Evolutionary conservation across 2,113 vertebrate genomes (phyloP).

Genomic region (Phrynocephalus versicolor): DNA sequence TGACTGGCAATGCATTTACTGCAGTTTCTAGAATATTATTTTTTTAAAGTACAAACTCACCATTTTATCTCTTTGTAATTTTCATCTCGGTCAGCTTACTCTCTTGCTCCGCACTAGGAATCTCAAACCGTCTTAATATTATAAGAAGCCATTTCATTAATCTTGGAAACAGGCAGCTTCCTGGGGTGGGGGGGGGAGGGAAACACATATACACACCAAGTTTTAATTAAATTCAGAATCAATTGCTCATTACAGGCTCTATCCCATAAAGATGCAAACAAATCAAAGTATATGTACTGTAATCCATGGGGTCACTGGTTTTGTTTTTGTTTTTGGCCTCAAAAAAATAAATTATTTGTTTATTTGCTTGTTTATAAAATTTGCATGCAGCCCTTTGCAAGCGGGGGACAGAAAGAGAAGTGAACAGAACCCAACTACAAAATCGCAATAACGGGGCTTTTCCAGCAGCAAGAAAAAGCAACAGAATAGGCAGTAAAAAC

Average conservation of each 20-base stretch:
- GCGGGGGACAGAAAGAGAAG: neutral
- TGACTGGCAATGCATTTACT: neutral
- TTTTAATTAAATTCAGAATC: constrained; percentile 30
- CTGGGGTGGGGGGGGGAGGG: neutral
- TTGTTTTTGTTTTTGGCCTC: neutral
- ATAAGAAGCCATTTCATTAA: neutral
- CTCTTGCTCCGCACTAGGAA: neutral
- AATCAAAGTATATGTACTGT: constrained; percentile 13
- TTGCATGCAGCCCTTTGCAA: neutral
- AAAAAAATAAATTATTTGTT: neutral
- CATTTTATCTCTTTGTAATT: constrained; percentile 5
- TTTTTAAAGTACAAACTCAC: constrained; percentile 27
- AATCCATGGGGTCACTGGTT: neutral
- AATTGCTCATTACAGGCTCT: constrained; percentile 23
- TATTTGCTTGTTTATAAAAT: neutral
- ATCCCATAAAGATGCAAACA: constrained; percentile 1
- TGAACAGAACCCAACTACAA: neutral
- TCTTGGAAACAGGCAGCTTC: constrained; percentile 14
- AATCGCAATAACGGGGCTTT: neutral
- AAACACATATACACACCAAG: neutral
- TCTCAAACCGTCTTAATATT: neutral
- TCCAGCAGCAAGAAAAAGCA: neutral
- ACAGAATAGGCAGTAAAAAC: neutral
- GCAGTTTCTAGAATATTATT: constrained; percentile 8
- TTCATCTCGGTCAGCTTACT: constrained; percentile 24